Percentiles rank a stretch among this genome's conserved stretches.
Conservation (phyloP, 2,113 vertebrate species). For the Forbesichthys agassizii region DNA sequence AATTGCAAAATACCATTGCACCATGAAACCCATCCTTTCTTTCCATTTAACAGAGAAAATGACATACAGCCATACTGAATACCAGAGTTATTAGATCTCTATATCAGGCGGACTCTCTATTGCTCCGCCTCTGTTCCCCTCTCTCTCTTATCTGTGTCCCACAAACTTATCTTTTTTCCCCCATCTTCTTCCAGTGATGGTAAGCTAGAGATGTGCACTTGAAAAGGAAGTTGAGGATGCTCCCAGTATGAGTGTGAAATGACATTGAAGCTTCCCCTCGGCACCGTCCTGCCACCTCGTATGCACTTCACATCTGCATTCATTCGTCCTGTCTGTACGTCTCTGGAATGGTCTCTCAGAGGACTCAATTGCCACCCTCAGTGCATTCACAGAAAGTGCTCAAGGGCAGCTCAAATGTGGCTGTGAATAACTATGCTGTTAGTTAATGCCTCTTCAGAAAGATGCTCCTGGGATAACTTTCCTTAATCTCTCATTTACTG, state of each 20-base stretch:
- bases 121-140: slow-evolving; percentile 9
- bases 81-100: too few relatives aligned
- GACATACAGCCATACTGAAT: too few relatives aligned
- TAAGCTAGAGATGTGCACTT: slow-evolving; percentile 52
- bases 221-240: slow-evolving; percentile 48
- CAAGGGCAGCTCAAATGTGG: slow-evolving; percentile 51
- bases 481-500: slow-evolving; percentile 56
- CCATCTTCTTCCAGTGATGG: slow-evolving; percentile 1
- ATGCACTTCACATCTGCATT: slow-evolving; percentile 53
- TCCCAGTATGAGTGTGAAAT: slow-evolving; percentile 64
- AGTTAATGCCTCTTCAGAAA: slow-evolving; percentile 71
- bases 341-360: slow-evolving; percentile 41
- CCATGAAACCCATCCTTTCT: too few relatives aligned
- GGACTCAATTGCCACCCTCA: slow-evolving; percentile 36
- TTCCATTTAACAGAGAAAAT: too few relatives aligned
- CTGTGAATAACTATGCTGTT: slow-evolving; percentile 60
- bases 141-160: slow-evolving; percentile 10
- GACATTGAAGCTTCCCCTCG: slow-evolving; percentile 61
- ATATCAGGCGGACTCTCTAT: not conserved
- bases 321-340: slow-evolving; percentile 44
- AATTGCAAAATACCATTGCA: too few relatives aligned
- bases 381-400: slow-evolving; percentile 52
- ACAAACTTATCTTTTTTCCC: slow-evolving; percentile 3
- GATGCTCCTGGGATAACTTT: slow-evolving; percentile 52
- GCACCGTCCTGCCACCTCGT: slow-evolving; percentile 54